Evolutionary conservation across 2,797 vertebrate species (phyloP).

Genomic region (Petrocephalus sullivani): DNA sequence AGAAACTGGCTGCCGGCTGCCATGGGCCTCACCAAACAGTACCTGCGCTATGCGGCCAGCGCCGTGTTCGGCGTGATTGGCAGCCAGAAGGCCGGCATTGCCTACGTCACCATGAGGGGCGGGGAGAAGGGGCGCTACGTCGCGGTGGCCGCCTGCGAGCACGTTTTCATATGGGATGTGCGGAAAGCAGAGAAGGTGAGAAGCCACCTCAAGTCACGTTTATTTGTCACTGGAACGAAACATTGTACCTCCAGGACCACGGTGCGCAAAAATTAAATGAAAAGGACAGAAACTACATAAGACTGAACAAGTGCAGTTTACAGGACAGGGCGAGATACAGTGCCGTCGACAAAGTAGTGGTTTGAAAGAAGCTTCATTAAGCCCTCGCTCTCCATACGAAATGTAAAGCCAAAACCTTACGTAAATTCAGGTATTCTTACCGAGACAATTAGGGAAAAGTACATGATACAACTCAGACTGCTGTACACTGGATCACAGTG

Average conservation of each 20-base stretch:
- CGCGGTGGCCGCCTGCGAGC: slow-evolving; percentile 87
- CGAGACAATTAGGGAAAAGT: background rate
- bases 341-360: too few relatives aligned
- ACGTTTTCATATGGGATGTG: slow-evolving; percentile 92
- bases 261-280: too few relatives aligned
- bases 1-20: background rate
- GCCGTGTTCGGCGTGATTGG: slow-evolving; percentile 87
- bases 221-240: too few relatives aligned
- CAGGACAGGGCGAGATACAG: too few relatives aligned
- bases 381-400: background rate
- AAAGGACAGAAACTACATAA: too few relatives aligned
- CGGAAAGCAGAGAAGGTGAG: slow-evolving; percentile 91
- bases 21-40: slow-evolving; percentile 96
- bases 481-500: background rate
- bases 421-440: background rate
- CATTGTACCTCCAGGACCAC: too few relatives aligned
- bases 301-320: too few relatives aligned
- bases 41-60: slow-evolving; percentile 77
- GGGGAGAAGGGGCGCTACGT: slow-evolving; percentile 83
- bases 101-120: slow-evolving; percentile 75
- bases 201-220: background rate
- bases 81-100: slow-evolving; percentile 74
- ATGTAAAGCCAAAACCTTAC: background rate
- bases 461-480: background rate
- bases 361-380: background rate